Conservation (phyloP, 2,113 vertebrate species). For the Euleptes europaea region DNA sequence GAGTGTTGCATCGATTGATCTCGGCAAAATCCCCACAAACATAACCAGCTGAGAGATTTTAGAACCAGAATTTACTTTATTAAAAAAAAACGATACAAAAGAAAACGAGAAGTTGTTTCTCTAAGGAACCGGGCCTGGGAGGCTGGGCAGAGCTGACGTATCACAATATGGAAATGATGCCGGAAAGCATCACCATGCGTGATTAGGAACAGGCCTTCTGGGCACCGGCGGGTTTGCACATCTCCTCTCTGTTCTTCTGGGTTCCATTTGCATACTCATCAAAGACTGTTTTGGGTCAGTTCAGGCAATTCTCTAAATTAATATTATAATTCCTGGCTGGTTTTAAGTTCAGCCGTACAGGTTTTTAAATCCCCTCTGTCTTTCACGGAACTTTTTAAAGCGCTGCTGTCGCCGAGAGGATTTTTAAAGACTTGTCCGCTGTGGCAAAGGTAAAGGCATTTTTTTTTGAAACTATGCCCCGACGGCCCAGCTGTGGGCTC, state of each 20-base stretch:
- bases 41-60: background rate
- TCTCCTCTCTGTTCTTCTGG: background rate
- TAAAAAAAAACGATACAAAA: background rate
- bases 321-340: background rate
- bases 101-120: background rate
- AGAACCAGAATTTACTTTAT: background rate
- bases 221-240: background rate
- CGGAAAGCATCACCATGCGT: background rate
- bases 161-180: background rate
- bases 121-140: background rate
- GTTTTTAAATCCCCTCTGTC: background rate
- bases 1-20: background rate
- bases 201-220: background rate
- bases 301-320: background rate
- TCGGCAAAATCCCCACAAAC: background rate
- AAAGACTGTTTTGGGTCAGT: background rate
- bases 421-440: background rate
- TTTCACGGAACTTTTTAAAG: background rate
- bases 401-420: background rate
- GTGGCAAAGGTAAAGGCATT: background rate
- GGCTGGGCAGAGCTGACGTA: background rate
- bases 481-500: too few species aligned
- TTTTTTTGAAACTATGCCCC: background rate
- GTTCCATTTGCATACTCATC: constrained; percentile 1
- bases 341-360: background rate